Evolutionary conservation across 92 coral and sea anemone genomes (phyloP), one percentile per base, ranked within the genome.

Genomic region (Actinernus sp.): DNA sequence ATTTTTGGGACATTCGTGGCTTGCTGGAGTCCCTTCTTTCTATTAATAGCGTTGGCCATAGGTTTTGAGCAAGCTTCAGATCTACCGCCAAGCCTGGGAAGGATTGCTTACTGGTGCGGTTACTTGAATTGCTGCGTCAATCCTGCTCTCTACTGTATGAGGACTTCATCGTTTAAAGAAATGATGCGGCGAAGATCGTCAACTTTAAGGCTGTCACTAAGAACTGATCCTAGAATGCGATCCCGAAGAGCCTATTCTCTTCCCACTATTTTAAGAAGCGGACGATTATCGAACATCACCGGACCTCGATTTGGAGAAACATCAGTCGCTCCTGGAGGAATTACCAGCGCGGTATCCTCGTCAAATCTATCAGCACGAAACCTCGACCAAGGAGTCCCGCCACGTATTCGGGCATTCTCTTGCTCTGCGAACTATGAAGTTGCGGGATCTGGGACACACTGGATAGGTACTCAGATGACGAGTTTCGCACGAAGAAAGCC

Each of bases 81-180:
- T 29, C 65, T 90, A 0, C 96, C 96, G 7, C 26, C 49, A 31
- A 17, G 32, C 23, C 63, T 90, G 19, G 96, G 96, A 6, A 73
- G 96, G 6, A 32, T 85, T 10, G 96, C 96, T 0, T 90, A 90
- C 66, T 90, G 96, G 96, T 73, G 81, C 53, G 92, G 96, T 0
- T 90, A 90, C 65, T 55, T 90, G n/a, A 90, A 90, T 32, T 90
- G 96, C 19, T 85, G 85, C 32, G 51, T 90, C 26, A 90, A 90
- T 45, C 96, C 96, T 3, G 76, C 84, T 2, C 44, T 90, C n/a
- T 90, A 90, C 50, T 90, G 96, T 55, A 44, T 80, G 29, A 63
- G 96, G 2, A 73, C 88, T 9, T 68, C 96, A 13, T 74, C 89
- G 8, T 90, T 90, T 48, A 76, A 68, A 40, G 96, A 81, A 24